Conservation (phyloP, 2,797 vertebrate species). For the Ispidina picta region DNA sequence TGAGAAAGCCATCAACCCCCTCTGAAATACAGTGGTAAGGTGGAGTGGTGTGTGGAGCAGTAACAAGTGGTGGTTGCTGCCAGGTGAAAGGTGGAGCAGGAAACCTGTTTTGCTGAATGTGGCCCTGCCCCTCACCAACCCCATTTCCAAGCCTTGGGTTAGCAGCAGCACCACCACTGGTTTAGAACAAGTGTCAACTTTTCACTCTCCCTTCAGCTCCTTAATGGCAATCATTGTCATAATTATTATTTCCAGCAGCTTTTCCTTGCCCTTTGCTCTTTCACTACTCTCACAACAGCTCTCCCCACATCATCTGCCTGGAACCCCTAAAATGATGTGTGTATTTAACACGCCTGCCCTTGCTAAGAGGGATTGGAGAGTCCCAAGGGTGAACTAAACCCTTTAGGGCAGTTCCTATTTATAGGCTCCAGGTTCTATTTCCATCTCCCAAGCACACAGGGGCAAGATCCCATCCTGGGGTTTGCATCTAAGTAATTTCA, state of each 20-base stretch:
- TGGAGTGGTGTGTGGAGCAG: background rate
- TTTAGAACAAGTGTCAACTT: background rate
- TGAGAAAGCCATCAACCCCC: background rate
- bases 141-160: background rate
- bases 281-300: background rate
- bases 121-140: background rate
- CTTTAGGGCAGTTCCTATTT: background rate
- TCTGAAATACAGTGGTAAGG: background rate
- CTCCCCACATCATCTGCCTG: background rate
- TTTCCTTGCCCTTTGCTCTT: background rate
- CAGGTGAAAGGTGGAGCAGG: background rate
- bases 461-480: background rate
- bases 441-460: background rate
- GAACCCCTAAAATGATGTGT: background rate
- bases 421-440: background rate
- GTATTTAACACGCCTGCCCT: background rate
- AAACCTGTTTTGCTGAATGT: background rate
- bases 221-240: background rate
- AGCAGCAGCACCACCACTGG: background rate
- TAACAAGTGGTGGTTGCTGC: background rate
- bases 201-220: background rate
- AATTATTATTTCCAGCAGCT: background rate
- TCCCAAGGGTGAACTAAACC: constrained; percentile 15
- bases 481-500: background rate
- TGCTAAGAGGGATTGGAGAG: background rate